Percentiles rank a stretch among this genome's conserved stretches.
Evolutionary conservation across 2,888 invertebrate genomes (phyloP).

Genomic region (Portevinia maculata): DNA sequence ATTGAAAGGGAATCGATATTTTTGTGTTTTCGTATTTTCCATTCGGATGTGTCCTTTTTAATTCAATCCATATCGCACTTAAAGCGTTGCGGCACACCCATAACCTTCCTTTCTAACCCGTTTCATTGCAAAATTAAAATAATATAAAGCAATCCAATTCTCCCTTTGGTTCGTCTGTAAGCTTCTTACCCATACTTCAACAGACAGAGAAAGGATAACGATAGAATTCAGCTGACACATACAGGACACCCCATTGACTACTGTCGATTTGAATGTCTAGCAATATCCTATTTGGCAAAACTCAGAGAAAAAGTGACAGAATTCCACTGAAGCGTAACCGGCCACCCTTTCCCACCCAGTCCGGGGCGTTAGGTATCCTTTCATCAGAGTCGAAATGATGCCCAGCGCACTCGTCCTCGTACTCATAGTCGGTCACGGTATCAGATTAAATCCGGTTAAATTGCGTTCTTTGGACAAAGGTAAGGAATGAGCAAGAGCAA

Average conservation of each 20-base stretch:
- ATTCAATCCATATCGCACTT: conserved; percentile 33
- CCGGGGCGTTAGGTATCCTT: conserved; percentile 45
- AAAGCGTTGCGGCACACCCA: neutral
- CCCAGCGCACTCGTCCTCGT: conserved; percentile 43
- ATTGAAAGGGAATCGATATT: conserved; percentile 33
- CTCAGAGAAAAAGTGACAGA: conserved; percentile 61
- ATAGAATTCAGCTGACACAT: neutral
- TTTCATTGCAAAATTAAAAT: conserved; percentile 63
- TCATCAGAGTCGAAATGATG: conserved; percentile 55
- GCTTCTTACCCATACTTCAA: conserved; percentile 50
- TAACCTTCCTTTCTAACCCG: conserved; percentile 14
- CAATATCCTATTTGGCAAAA: conserved; percentile 54
- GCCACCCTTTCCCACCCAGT: conserved; percentile 7
- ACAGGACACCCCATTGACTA: conserved; percentile 19
- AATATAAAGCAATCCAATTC: conserved; percentile 69
- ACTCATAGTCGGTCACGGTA: conserved; percentile 50
- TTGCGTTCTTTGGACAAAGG: conserved; percentile 69
- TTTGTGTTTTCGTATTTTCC: conserved; percentile 15
- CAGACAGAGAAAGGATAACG: conserved; percentile 10
- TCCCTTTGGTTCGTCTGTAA: conserved; percentile 39
- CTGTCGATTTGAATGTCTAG: conserved; percentile 62
- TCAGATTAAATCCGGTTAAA: conserved; percentile 72
- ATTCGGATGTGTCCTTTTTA: conserved; percentile 40
- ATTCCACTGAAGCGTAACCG: conserved; percentile 41
- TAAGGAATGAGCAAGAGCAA: conserved; percentile 41